These are phyloP conservation scores for Ardeotis arabs DNA, from an alignment of 2,113 vertebrate species.

Conservation along the genomic window DNA sequence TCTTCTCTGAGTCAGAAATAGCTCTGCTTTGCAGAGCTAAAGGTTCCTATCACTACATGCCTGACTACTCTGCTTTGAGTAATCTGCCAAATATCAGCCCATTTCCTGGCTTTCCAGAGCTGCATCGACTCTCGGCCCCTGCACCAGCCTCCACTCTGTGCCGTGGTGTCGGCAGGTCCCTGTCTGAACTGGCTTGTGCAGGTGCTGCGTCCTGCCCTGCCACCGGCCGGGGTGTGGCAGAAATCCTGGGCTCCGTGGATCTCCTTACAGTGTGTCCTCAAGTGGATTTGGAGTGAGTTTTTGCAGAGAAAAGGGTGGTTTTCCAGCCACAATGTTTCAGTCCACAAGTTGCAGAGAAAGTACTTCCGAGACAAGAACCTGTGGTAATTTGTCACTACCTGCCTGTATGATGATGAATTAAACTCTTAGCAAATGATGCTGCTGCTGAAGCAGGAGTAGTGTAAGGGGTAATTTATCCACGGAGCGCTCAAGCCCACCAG, in stretches of 20 bases:
- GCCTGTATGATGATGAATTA: background rate
- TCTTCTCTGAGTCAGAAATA: background rate
- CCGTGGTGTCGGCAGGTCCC: background rate
- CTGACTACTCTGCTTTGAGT: background rate
- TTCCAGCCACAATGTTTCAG: background rate
- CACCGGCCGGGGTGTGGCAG: fast-evolving
- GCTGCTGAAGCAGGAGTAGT: background rate
- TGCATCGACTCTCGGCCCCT: fast-evolving
- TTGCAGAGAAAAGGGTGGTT: background rate
- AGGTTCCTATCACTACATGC: background rate
- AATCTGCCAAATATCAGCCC: background rate
- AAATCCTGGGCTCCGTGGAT: fast-evolving
- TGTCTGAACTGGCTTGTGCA: background rate
- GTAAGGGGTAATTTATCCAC: background rate
- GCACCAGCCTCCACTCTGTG: background rate
- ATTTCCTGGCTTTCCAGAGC: background rate
- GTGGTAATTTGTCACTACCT: background rate
- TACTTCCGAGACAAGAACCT: background rate
- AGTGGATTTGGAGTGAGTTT: background rate
- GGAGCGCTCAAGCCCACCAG: background rate
- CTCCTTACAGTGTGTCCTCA: background rate
- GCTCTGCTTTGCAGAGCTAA: background rate
- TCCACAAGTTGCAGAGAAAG: background rate
- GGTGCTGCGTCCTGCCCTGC: background rate
- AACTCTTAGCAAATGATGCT: background rate